These are phyloP conservation scores for Cetonia aurata DNA, from an alignment of 2,888 invertebrate species.

Conservation along the genomic window DNA sequence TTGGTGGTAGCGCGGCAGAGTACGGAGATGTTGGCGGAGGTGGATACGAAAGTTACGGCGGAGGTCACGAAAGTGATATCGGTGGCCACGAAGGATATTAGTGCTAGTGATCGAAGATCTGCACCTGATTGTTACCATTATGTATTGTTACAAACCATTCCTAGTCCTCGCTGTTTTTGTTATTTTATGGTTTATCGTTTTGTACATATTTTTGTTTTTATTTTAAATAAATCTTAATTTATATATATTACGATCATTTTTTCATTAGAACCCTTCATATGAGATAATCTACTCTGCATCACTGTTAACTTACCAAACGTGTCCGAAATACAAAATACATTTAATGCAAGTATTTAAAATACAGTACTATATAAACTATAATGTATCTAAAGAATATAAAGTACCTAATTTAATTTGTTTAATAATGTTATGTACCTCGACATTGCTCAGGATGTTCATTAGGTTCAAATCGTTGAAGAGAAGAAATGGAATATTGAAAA, in stretches of 20 bases:
- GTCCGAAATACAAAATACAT: no score
- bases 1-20: slow-evolving; percentile 49
- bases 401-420: no score
- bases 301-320: no score
- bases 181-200: slow-evolving; percentile 23
- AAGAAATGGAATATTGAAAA: no score
- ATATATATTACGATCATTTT: slow-evolving; percentile 1
- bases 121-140: slow-evolving; percentile 16
- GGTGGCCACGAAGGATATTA: slow-evolving; percentile 58
- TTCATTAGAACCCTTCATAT: no score
- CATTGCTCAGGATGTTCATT: no score
- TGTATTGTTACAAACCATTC: slow-evolving; percentile 35
- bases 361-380: no score
- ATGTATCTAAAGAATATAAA: no score
- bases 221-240: slow-evolving; percentile 32
- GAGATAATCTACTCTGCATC: no score
- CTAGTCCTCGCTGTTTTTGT: slow-evolving; percentile 42
- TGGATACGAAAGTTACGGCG: slow-evolving; percentile 42
- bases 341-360: no score
- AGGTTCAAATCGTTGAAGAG: no score
- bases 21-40: slow-evolving; percentile 52
- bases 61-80: slow-evolving; percentile 53
- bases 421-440: no score
- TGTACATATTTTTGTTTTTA: slow-evolving; percentile 28
- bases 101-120: slow-evolving; percentile 43